Evolutionary conservation across 2,888 invertebrate species (phyloP).

Genomic region (Ferdinandea cuprea): DNA sequence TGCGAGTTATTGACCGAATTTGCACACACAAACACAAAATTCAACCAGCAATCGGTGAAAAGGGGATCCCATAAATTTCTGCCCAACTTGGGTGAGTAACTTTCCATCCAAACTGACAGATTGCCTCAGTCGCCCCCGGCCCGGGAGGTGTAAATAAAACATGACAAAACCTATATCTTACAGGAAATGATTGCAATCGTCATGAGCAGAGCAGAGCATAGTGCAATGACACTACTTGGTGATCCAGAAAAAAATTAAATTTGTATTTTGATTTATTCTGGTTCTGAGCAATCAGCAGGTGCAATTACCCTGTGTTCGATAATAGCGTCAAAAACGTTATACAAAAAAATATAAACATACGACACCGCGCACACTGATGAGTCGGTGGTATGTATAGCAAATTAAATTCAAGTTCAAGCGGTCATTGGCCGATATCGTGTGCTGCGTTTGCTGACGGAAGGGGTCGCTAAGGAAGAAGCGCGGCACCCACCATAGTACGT

Average conservation of each 20-base stretch:
- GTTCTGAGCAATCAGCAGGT: conserved; percentile 25
- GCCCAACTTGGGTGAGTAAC: conserved; percentile 25
- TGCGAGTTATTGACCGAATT: conserved; percentile 43
- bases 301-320: conserved; percentile 34
- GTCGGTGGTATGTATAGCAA: neutral
- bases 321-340: conserved; percentile 13
- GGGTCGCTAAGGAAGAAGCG: neutral
- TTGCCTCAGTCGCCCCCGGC: conserved; percentile 12
- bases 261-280: neutral
- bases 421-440: conserved; percentile 53
- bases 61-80: conserved; percentile 20
- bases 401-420: conserved; percentile 56
- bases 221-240: conserved; percentile 36
- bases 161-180: conserved; percentile 9
- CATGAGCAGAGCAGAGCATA: too few species aligned
- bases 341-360: conserved; percentile 14
- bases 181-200: conserved; percentile 31
- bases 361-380: too few species aligned
- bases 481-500: conserved; percentile 2
- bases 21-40: conserved; percentile 16
- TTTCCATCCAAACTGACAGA: conserved; percentile 23
- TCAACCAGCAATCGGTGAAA: conserved; percentile 8
- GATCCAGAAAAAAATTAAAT: conserved; percentile 33
- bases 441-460: neutral
- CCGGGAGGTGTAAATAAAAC: neutral